Evolutionary conservation across 2,113 vertebrate genomes (phyloP).

Genomic region (Rhinopomastus cyanomelas): DNA sequence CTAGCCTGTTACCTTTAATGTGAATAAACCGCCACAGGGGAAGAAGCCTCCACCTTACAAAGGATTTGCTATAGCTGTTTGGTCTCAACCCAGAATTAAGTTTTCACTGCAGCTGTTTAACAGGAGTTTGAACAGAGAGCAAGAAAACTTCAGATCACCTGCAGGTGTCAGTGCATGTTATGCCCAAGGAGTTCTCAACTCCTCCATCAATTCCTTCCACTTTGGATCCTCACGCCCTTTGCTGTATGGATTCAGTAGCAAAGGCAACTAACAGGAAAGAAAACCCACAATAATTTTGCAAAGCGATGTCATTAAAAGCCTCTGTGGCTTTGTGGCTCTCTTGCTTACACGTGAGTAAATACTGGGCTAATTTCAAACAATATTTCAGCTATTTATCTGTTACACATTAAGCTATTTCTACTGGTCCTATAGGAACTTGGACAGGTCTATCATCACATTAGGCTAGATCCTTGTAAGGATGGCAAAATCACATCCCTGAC

Average conservation of each 20-base stretch:
- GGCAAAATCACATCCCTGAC: neutral
- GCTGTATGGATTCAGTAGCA: neutral
- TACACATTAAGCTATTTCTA: neutral
- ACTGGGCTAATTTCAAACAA: neutral
- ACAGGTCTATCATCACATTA: neutral
- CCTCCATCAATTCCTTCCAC: neutral
- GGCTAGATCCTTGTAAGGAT: neutral
- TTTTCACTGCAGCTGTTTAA: neutral
- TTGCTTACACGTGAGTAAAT: neutral
- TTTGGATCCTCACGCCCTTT: neutral
- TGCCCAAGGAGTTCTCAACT: neutral
- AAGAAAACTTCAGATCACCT: neutral
- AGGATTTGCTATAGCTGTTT: neutral
- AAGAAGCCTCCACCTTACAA: neutral
- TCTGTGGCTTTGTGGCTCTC: neutral
- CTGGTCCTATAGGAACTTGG: neutral
- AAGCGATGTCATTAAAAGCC: neutral
- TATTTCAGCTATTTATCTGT: neutral
- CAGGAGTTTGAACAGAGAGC: neutral
- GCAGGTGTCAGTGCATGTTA: neutral
- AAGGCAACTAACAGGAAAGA: neutral
- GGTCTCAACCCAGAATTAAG: fast-evolving
- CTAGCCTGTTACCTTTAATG: neutral
- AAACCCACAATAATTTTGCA: neutral
- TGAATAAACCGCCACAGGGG: neutral